Percentiles rank a stretch among this genome's conserved stretches.
These are phyloP conservation scores for Papilio machaon DNA, from an alignment of 1,140 invertebrate species.

Conservation along the genomic window DNA sequence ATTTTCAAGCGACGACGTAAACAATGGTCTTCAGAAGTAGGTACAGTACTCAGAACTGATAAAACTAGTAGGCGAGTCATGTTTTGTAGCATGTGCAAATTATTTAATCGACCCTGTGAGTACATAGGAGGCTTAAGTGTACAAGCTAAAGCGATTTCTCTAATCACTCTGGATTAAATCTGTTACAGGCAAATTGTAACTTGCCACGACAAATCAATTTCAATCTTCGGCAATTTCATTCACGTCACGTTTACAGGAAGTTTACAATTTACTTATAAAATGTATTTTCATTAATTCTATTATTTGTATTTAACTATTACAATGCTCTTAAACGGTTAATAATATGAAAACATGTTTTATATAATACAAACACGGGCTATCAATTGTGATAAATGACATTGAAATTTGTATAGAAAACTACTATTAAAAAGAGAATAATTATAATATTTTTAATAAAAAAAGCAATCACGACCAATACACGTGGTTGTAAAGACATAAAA, in stretches of 20 bases:
- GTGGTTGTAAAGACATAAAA: constrained; percentile 4
- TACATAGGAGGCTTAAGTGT: background rate
- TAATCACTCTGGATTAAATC: background rate
- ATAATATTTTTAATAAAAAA: constrained; percentile 33
- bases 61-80: background rate
- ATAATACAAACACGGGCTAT: background rate
- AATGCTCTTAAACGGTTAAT: background rate
- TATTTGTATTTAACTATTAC: no score
- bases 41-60: constrained; percentile 1
- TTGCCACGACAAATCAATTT: no score
- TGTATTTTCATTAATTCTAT: no score
- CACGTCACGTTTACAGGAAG: no score
- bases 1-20: constrained; percentile 13
- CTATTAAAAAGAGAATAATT: constrained; percentile 2
- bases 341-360: background rate
- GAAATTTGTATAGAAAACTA: background rate
- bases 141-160: background rate
- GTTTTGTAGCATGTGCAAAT: background rate
- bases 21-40: constrained; percentile 1
- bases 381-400: background rate
- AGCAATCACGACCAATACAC: constrained; percentile 34
- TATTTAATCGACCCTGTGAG: background rate
- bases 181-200: no score
- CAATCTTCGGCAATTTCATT: no score
- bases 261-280: no score